Base-by-base conservation (phyloP, 1,140 invertebrate species). In the Drosophila watanabei region DNA sequence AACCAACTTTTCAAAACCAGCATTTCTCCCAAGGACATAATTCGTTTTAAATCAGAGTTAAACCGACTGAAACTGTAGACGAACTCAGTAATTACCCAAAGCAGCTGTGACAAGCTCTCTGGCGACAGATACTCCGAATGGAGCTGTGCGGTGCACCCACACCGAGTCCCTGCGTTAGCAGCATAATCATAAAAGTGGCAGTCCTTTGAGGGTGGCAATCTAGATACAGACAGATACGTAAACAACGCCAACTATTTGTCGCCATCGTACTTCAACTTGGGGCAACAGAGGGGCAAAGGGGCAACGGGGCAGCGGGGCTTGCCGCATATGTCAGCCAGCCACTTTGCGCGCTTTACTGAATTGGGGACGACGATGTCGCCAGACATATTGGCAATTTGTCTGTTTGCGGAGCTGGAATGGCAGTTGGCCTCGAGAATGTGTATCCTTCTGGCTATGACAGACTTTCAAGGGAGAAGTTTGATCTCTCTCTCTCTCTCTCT, bases 381-480 rank as follows among this genome's bases (percentile, higher is more conserved):
- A 79, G 77, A 79, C 76, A 79, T 80, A 80, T 80, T 79, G 77
- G 68, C 76, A 73, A 80, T 79, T 80, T 80, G 76, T 80, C 68
- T 79, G 60, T 57, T 48, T 68, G 68, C 37, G 30, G 13, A 35
- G 48, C 62, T 70, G 62, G 45, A 64, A 37, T 39, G 28, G 8
- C 66, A 69, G 20, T 51, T 69, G 64, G 66, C 35, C 46, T 70
- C 35, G 33, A 20, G 45, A 32, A 41, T 52, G 28, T 68, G 33
- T 68, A 32, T 49, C 45, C 35, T 20, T 28, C 61, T 39, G 60
- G 24, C 24, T 68, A 24, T 16, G 8, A 65, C 18, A 65, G 32
- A 32, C 30, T 37, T 48, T 30, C 14, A 20, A 16, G 24, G 18
- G 13, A 20, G 33, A 37, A 57, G 20, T 51, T 57, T 5, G 9